Conservation (phyloP, 2,797 vertebrate species). For the Coracias cyanogaster region DNA sequence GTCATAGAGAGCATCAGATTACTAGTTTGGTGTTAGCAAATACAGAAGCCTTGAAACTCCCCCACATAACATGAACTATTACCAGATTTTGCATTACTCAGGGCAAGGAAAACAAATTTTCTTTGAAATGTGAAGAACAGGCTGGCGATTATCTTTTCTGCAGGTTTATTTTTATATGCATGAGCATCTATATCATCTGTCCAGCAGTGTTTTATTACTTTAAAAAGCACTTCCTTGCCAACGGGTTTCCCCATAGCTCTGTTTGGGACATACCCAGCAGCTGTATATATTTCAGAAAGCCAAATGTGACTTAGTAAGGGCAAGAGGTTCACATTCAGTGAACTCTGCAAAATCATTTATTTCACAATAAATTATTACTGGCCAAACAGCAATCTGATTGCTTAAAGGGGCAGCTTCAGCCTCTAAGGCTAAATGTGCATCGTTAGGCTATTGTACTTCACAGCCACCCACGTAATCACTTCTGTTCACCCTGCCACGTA, state of each 20-base stretch:
- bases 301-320: background rate
- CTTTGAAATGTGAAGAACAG: background rate
- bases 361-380: conserved; percentile 15
- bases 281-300: background rate
- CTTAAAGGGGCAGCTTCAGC: background rate
- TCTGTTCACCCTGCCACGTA: background rate
- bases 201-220: background rate
- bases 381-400: background rate
- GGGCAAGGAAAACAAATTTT: background rate
- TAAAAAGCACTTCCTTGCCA: background rate
- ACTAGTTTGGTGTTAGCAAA: background rate
- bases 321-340: conserved; percentile 12
- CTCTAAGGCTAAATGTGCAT: background rate
- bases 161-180: background rate
- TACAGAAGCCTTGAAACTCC: background rate
- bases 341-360: conserved; percentile 19
- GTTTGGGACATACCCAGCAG: conserved; percentile 46
- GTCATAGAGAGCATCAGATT: background rate
- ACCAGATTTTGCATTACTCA: background rate
- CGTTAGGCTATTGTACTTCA: background rate
- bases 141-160: background rate
- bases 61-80: background rate
- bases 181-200: background rate
- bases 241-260: conserved; percentile 25
- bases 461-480: background rate